Evolutionary conservation across 2,888 invertebrate genomes (phyloP).

Genomic region (Tortricodes alternella): DNA sequence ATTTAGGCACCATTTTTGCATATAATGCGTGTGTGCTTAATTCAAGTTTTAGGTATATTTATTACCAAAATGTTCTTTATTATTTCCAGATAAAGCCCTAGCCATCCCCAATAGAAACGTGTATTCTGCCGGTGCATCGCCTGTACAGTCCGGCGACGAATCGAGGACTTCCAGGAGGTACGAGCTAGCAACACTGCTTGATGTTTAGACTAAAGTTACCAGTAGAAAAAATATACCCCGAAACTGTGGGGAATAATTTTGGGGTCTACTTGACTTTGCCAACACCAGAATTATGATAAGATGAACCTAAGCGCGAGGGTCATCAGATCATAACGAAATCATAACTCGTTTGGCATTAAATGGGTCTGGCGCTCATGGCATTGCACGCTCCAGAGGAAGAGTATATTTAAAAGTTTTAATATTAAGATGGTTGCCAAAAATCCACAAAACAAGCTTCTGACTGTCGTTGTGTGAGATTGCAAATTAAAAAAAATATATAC

Average conservation of each 20-base stretch:
- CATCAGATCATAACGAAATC: too few relatives aligned
- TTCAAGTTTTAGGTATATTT: not conserved
- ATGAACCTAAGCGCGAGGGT: too few relatives aligned
- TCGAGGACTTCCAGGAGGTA: conserved; percentile 79
- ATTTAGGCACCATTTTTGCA: too few relatives aligned
- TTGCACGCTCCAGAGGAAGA: too few relatives aligned
- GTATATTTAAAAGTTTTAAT: too few relatives aligned
- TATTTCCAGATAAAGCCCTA: conserved; percentile 70
- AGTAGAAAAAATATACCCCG: not conserved
- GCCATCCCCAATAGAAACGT: conserved; percentile 75
- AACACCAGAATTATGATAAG: too few relatives aligned
- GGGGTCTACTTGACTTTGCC: too few relatives aligned
- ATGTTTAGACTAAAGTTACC: not conserved
- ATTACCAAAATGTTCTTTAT: not conserved
- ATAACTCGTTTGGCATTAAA: too few relatives aligned
- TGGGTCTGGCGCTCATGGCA: too few relatives aligned
- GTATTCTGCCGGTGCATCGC: conserved; percentile 77
- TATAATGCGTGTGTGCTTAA: too few relatives aligned
- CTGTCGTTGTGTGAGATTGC: not conserved
- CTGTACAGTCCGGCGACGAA: conserved; percentile 78
- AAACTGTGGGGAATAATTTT: not conserved
- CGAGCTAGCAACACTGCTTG: conserved; percentile 12
- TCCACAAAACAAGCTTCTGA: too few relatives aligned
- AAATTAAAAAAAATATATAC: not conserved
- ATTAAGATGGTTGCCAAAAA: too few relatives aligned